Evolutionary conservation across 2,888 invertebrate genomes (phyloP), one percentile per base, ranked within the genome.

Genomic region (Carabus problematicus): DNA sequence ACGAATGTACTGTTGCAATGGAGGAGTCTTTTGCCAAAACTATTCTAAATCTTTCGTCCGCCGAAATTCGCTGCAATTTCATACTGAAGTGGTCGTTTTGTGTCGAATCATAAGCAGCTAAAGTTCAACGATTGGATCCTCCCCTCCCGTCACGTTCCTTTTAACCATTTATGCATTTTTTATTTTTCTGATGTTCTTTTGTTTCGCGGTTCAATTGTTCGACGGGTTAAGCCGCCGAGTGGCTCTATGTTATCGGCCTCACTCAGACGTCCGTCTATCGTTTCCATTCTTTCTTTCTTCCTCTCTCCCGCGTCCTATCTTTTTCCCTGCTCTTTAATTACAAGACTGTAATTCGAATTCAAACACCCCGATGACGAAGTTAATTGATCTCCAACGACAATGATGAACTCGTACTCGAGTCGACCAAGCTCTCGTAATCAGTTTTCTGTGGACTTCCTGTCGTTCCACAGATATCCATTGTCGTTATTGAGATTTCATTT

Each of bases 361-460:
- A 64, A 64, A 64, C 56, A 64, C 29, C 12, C 56, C 56, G 64
- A 64, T 64, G 64, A 64, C 56, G 64, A 64, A 64, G 64, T 56
- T 64, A 64, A 64, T 64, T 64, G 64, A 64, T 56, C 55, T 64
- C 64, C 64, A 56, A 56, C 56, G 56, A 64, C 29, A 29, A 29
- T 29, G 29, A 29, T 29, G 29, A 29, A 29, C 3, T 29, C 29
- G 29, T 29, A 29, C 29, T 29, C 6, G 29, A 29, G 6, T 29
- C 29, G 29, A 29, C 29, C 29, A 6, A 2, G 29, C 29, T 29
- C 29, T 29, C 29, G 29, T 29, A 29, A 29, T 29, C 29, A 29
- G 29, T 29, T 29, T 6, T 29, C 29, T 29, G 29, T 29, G 29
- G 6, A 29, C 29, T 29, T 29, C 29, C 29, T 3, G 29, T 29